Conservation (phyloP, 2,797 vertebrate species). For the Poeciliopsis turneri region DNA sequence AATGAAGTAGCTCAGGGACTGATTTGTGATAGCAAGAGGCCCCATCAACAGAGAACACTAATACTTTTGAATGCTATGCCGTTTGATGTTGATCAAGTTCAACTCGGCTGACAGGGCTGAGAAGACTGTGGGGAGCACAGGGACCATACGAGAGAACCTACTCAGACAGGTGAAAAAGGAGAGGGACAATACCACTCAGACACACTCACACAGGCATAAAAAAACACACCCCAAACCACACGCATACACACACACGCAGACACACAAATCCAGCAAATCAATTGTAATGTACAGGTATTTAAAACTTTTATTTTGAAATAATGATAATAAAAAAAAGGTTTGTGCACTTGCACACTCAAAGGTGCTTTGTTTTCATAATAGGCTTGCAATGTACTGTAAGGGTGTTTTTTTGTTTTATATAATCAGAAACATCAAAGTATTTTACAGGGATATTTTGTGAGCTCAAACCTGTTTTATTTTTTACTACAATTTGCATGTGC, state of each 20-base stretch:
- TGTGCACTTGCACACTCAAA: conserved; percentile 27
- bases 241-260: conserved; percentile 41
- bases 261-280: conserved; percentile 36
- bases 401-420: neutral
- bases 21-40: conserved; percentile 82
- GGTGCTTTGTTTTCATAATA: conserved; percentile 28
- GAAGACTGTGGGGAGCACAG: conserved; percentile 79
- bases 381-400: neutral
- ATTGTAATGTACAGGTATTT: conserved; percentile 63
- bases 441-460: neutral
- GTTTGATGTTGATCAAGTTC: conserved; percentile 85
- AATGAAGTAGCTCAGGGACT: conserved; percentile 83
- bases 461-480: neutral
- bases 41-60: conserved; percentile 85
- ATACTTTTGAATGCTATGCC: conserved; percentile 84
- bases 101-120: conserved; percentile 81
- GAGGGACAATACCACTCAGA: conserved; percentile 82
- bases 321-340: neutral
- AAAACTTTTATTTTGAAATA: conserved; percentile 41
- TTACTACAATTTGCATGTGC: neutral
- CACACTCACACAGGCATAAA: conserved; percentile 62
- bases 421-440: neutral
- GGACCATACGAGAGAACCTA: conserved; percentile 78
- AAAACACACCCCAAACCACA: conserved; percentile 44
- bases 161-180: conserved; percentile 83